A percentile compares a stretch with the other conserved stretches of the same genome.
phyloP scores from a whole-genome alignment of 2,797 vertebrate species.

The Sebastes ruberrimus region DNA sequence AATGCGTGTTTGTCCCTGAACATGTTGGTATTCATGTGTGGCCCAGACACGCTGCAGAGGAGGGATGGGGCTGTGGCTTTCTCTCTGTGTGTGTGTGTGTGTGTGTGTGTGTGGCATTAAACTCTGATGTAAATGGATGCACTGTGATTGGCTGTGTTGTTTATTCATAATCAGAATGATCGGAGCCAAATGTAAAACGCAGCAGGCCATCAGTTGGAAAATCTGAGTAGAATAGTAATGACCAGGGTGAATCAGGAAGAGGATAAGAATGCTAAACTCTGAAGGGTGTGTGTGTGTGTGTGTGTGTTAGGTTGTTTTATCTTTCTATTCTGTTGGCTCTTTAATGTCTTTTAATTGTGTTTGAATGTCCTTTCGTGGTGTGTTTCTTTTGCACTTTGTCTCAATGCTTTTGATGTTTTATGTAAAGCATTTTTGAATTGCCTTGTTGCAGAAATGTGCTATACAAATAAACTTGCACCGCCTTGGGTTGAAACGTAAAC shows the following conservation, averaged over 20 bases:
- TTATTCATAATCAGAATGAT: slow-evolving; percentile 71
- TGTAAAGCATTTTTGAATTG: not conserved
- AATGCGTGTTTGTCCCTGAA: not conserved
- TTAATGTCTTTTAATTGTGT: not conserved
- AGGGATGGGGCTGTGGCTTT: not conserved
- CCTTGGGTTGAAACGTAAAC: slow-evolving; percentile 19
- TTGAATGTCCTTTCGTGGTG: not conserved
- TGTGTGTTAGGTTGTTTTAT: not conserved
- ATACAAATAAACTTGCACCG: not conserved
- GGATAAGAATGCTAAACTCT: slow-evolving; percentile 17
- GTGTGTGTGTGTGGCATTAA: slow-evolving; percentile 4
- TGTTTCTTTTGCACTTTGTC: not conserved
- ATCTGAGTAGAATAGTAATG: slow-evolving; percentile 70
- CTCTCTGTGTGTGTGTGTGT: not conserved
- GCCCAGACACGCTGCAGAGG: not conserved
- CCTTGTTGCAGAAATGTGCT: not conserved
- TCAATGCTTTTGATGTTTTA: not conserved
- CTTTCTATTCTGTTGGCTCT: not conserved
- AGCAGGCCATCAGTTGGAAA: slow-evolving; percentile 55
- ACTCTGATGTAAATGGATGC: slow-evolving; percentile 40
- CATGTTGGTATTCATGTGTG: slow-evolving; percentile 1
- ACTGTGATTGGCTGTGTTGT: slow-evolving; percentile 57
- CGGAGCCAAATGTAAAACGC: slow-evolving; percentile 55
- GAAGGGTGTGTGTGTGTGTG: not conserved
- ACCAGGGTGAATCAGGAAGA: slow-evolving; percentile 37